phyloP scores from a whole-genome alignment of 1,140 invertebrate genomes.

The Uloborus diversus region DNA sequence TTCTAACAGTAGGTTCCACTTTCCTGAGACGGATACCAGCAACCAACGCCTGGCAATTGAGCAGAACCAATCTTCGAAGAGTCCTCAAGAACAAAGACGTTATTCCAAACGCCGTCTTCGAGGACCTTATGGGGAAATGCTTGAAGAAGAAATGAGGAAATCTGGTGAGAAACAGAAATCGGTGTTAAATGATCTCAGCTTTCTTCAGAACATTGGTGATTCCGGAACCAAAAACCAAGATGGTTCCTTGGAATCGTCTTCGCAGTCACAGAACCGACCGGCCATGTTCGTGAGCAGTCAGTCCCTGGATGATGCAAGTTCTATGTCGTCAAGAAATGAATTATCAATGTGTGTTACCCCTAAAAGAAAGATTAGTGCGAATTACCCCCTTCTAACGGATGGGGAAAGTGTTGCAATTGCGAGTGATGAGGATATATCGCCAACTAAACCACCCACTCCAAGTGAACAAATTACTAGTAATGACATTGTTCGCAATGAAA shows the following conservation, averaged over 20 bases:
- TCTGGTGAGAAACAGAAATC: slow-evolving; percentile 69
- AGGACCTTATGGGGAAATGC: slow-evolving; percentile 83
- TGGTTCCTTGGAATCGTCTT: not conserved
- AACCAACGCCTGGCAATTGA: slow-evolving; percentile 19
- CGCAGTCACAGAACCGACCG: slow-evolving; percentile 2
- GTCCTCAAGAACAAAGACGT: slow-evolving; percentile 65
- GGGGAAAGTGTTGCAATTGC: slow-evolving; percentile 13
- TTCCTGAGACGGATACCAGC: slow-evolving; percentile 26
- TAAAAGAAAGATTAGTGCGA: slow-evolving; percentile 70
- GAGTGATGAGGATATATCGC: slow-evolving; percentile 18
- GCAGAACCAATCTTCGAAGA: slow-evolving; percentile 21
- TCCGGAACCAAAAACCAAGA: slow-evolving; percentile 19
- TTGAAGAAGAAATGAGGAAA: slow-evolving; percentile 84
- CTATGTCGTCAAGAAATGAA: slow-evolving; percentile 58
- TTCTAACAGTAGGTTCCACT: slow-evolving; percentile 10
- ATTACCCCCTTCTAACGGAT: slow-evolving; percentile 61
- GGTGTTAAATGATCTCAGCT: slow-evolving; percentile 68
- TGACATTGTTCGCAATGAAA: not conserved
- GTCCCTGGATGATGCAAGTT: slow-evolving; percentile 68
- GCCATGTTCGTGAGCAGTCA: slow-evolving; percentile 58
- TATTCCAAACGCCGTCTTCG: slow-evolving; percentile 77
- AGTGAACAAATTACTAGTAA: not conserved
- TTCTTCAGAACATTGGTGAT: slow-evolving; percentile 66
- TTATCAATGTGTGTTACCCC: slow-evolving; percentile 53
- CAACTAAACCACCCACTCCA: not conserved